Evolutionary conservation across 2,113 vertebrate species (phyloP).

Genomic region (Halichoerus grypus): DNA sequence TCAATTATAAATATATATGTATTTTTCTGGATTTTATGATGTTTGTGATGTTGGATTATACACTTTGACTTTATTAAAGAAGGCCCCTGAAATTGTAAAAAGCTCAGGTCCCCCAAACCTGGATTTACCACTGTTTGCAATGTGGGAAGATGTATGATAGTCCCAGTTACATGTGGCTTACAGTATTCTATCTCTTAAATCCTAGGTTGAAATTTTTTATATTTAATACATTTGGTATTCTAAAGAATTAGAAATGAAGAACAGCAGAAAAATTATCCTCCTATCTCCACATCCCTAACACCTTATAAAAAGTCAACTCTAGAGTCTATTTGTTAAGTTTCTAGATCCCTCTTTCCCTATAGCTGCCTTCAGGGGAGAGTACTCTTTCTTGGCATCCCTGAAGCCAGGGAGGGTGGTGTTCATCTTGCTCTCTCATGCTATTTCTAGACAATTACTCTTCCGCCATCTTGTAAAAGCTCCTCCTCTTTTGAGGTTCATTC

Average conservation of each 20-base stretch:
- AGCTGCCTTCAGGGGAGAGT: background rate
- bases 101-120: background rate
- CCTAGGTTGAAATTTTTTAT: background rate
- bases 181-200: background rate
- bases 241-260: slow-evolving; percentile 9
- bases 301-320: background rate
- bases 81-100: background rate
- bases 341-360: background rate
- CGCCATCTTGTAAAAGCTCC: background rate
- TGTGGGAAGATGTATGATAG: background rate
- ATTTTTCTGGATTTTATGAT: slow-evolving; percentile 36
- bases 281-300: background rate
- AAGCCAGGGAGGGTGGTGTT: background rate
- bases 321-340: background rate
- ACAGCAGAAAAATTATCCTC: background rate
- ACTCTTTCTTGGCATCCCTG: background rate
- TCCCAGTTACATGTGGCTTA: background rate
- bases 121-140: background rate
- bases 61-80: slow-evolving; percentile 9
- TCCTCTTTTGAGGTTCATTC: background rate
- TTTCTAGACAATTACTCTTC: background rate
- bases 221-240: background rate
- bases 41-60: background rate
- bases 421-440: background rate
- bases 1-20: background rate